Evolutionary conservation across 2,113 vertebrate species (phyloP).

Genomic region (Aspiorhynchus laticeps): DNA sequence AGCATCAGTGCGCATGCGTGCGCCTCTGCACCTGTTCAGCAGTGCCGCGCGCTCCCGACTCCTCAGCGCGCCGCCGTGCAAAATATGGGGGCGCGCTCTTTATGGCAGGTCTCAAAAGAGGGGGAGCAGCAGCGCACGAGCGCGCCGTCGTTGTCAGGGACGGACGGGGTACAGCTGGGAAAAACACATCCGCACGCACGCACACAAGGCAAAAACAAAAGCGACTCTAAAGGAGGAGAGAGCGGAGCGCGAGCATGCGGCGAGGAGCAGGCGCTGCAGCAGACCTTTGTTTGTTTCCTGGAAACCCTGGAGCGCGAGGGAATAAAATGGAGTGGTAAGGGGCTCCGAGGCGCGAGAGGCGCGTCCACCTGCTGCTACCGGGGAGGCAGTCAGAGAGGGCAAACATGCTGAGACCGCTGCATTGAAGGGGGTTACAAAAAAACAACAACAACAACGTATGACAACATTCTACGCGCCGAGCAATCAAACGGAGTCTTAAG

Average conservation of each 20-base stretch:
- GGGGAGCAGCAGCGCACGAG: constrained; percentile 60
- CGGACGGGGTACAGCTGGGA: constrained; percentile 67
- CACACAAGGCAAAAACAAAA: constrained; percentile 49
- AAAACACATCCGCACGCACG: constrained; percentile 45
- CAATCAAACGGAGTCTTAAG: constrained; percentile 22
- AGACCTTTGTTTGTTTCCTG: constrained; percentile 56
- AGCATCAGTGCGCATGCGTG: constrained; percentile 44
- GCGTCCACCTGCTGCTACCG: constrained; percentile 76
- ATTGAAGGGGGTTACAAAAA: constrained; percentile 36
- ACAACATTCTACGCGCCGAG: constrained; percentile 32
- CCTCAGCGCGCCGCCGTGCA: constrained; percentile 59
- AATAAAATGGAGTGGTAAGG: constrained; percentile 63
- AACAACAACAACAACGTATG: constrained; percentile 15
- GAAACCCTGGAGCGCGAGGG: constrained; percentile 55
- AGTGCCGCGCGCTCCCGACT: constrained; percentile 55
- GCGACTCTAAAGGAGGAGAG: constrained; percentile 38
- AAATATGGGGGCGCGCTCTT: constrained; percentile 77
- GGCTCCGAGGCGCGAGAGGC: constrained; percentile 61
- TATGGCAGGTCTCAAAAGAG: constrained; percentile 75
- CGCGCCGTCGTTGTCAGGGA: constrained; percentile 60
- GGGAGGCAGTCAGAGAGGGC: constrained; percentile 59
- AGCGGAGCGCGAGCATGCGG: constrained; percentile 44
- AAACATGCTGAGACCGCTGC: constrained; percentile 64
- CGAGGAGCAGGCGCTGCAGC: constrained; percentile 49
- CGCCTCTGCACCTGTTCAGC: constrained; percentile 58